phyloP scores from a whole-genome alignment of 2,888 invertebrate genomes.

The Macrosiphum euphorbiae region DNA sequence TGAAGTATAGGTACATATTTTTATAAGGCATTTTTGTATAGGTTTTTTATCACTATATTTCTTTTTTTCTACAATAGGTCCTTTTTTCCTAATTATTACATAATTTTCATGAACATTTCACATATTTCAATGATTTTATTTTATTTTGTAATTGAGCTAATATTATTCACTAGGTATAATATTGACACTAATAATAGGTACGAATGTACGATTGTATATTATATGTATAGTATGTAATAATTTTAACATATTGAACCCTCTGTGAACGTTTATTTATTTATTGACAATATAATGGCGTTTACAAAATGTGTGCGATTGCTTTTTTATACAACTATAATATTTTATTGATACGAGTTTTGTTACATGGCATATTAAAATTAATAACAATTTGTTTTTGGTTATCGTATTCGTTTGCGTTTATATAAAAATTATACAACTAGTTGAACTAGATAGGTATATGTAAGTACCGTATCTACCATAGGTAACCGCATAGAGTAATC shows the following conservation, averaged over 20 bases:
- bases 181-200: too few species aligned
- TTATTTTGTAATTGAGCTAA: too few species aligned
- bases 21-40: too few species aligned
- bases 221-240: neutral
- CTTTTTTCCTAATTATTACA: too few species aligned
- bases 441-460: neutral
- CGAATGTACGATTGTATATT: too few species aligned
- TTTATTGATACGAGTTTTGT: neutral
- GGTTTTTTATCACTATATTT: too few species aligned
- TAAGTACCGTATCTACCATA: neutral
- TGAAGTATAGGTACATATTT: too few species aligned
- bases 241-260: neutral
- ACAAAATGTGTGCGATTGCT: neutral
- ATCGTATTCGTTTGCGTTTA: neutral
- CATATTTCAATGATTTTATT: too few species aligned
- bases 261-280: neutral
- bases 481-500: neutral
- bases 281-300: neutral
- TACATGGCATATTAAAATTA: neutral
- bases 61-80: too few species aligned
- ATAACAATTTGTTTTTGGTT: neutral
- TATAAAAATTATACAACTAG: neutral
- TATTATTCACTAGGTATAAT: too few species aligned
- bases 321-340: neutral
- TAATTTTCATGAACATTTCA: too few species aligned